These are phyloP conservation scores for Harpagus bidentatus DNA, from an alignment of 2,113 vertebrate genomes.

Conservation along the genomic window DNA sequence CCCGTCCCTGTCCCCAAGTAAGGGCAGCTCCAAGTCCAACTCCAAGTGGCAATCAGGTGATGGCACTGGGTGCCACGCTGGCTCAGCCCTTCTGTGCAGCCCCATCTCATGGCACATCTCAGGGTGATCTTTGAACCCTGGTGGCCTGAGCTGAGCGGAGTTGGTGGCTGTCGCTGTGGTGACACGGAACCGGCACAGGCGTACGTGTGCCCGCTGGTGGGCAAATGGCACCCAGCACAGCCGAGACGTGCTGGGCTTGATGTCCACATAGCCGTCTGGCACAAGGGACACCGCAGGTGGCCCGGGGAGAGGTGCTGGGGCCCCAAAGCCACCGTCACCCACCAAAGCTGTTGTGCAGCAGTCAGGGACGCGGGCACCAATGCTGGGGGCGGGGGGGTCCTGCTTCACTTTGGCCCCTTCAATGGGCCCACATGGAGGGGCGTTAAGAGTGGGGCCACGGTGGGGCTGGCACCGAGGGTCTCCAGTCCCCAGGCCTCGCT, in stretches of 20 bases:
- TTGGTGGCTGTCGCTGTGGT: neutral
- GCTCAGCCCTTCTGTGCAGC: neutral
- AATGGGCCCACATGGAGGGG: fast-evolving
- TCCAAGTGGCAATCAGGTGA: neutral
- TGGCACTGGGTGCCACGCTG: neutral
- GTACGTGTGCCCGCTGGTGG: fast-evolving
- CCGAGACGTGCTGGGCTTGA: fast-evolving
- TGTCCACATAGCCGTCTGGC: fast-evolving
- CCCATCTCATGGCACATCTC: neutral
- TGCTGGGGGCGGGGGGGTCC: neutral
- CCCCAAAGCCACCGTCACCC: fast-evolving
- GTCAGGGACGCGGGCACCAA: neutral
- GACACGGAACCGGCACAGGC: fast-evolving
- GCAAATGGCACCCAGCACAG: neutral
- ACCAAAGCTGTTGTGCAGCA: neutral
- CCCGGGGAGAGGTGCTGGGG: neutral
- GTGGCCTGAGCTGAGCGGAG: neutral
- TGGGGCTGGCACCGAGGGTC: neutral
- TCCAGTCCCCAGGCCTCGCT: neutral
- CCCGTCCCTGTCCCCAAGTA: neutral
- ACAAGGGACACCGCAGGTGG: fast-evolving
- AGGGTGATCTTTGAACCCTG: neutral
- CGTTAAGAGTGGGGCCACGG: neutral
- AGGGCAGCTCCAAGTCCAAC: neutral
- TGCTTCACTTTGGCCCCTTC: neutral